Evolutionary conservation across 2,113 vertebrate species (phyloP).

Genomic region (Ramphastos sulfuratus): DNA sequence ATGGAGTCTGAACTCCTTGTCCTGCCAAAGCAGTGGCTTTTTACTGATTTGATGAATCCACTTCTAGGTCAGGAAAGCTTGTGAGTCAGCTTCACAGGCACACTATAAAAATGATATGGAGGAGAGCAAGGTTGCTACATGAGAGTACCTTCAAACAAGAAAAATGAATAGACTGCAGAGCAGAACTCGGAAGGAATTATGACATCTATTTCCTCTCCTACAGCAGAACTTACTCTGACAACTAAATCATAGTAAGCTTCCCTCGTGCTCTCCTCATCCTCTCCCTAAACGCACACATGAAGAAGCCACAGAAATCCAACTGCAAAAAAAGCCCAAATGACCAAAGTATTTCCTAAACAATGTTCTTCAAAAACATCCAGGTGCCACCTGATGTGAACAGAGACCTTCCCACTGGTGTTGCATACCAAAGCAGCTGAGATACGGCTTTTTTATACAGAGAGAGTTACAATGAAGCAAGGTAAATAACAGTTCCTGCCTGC

Average conservation of each 20-base stretch:
- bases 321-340: background rate
- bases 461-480: background rate
- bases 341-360: background rate
- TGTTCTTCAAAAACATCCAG: background rate
- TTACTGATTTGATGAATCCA: background rate
- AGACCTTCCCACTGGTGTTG: background rate
- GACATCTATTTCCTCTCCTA: background rate
- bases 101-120: background rate
- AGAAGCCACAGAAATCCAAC: background rate
- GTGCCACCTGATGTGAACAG: background rate
- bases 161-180: background rate
- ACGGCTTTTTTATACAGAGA: background rate
- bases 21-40: background rate
- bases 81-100: background rate
- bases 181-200: background rate
- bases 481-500: background rate
- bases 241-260: background rate
- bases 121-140: background rate
- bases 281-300: background rate
- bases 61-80: background rate
- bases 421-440: background rate
- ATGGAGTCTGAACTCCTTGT: background rate
- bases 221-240: background rate
- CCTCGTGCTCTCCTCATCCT: background rate
- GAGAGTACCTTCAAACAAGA: background rate